Evolutionary conservation across 2,113 vertebrate species (phyloP).

Genomic region (Menidia beryllina): DNA sequence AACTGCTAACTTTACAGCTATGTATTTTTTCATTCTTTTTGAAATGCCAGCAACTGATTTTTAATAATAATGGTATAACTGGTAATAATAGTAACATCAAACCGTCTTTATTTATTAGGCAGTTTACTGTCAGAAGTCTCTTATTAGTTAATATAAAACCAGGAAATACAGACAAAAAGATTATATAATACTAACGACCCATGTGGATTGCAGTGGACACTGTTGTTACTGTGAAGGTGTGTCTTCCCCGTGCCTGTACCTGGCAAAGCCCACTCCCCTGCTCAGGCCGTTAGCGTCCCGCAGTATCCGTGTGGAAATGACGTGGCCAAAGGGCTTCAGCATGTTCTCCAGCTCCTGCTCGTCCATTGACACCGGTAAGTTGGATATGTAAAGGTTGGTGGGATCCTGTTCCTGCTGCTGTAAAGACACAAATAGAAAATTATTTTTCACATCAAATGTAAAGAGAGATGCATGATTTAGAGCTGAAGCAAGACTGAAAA

Average conservation of each 20-base stretch:
- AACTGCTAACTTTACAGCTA: too few species aligned
- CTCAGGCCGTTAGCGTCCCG: constrained; percentile 82
- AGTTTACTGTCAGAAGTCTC: too few species aligned
- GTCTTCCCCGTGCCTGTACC: constrained; percentile 48
- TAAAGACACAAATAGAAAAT: constrained; percentile 18
- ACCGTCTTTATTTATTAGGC: too few species aligned
- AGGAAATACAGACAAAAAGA: too few species aligned
- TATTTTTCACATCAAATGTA: neutral
- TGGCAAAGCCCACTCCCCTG: constrained; percentile 83
- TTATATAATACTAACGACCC: too few species aligned
- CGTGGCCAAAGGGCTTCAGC: constrained; percentile 83
- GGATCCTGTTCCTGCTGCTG: constrained; percentile 84
- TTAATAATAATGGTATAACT: too few species aligned
- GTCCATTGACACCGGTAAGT: constrained; percentile 83
- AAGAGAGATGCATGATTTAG: neutral
- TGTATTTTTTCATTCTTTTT: too few species aligned
- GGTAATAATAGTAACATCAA: too few species aligned
- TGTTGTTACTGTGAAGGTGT: neutral
- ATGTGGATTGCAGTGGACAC: neutral
- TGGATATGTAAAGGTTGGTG: constrained; percentile 84
- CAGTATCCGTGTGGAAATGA: constrained; percentile 83
- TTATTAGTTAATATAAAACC: too few species aligned
- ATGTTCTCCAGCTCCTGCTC: constrained; percentile 85
- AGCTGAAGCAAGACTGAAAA: neutral
- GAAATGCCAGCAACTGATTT: neutral